These are phyloP conservation scores for Solenodon paradoxus DNA, from an alignment of 2,113 vertebrate genomes.

Conservation along the genomic window DNA sequence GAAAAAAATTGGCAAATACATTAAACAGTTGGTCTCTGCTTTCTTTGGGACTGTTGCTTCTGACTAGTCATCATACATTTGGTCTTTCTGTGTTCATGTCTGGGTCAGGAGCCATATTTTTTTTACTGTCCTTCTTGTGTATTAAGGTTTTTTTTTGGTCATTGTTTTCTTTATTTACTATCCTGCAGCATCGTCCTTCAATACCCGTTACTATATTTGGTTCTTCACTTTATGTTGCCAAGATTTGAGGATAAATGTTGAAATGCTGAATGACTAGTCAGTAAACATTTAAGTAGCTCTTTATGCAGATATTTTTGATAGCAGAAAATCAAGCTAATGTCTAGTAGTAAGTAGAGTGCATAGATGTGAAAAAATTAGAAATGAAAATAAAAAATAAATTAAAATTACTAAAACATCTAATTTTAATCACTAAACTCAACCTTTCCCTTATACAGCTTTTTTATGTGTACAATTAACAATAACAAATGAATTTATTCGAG, in stretches of 20 bases:
- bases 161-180: neutral
- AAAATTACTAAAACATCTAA: neutral
- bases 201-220: neutral
- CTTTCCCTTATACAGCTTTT: neutral
- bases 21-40: neutral
- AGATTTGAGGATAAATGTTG: neutral
- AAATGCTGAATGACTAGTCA: neutral
- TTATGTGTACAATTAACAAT: conserved; percentile 30
- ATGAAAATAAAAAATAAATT: conserved; percentile 15
- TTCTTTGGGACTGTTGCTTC: neutral
- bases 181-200: neutral
- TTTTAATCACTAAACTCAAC: conserved; percentile 6
- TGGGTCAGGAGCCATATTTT: neutral
- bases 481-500: conserved; percentile 37
- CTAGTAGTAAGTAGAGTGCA: neutral
- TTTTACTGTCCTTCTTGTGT: neutral
- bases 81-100: neutral
- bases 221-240: neutral
- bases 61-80: neutral
- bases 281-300: neutral
- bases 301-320: neutral
- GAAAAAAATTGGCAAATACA: neutral
- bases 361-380: neutral
- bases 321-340: neutral
- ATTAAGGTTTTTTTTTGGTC: neutral